Evolutionary conservation across 1,140 invertebrate genomes (phyloP), one percentile per base, ranked within the genome.

Genomic region (Drosophila nebulosa): DNA sequence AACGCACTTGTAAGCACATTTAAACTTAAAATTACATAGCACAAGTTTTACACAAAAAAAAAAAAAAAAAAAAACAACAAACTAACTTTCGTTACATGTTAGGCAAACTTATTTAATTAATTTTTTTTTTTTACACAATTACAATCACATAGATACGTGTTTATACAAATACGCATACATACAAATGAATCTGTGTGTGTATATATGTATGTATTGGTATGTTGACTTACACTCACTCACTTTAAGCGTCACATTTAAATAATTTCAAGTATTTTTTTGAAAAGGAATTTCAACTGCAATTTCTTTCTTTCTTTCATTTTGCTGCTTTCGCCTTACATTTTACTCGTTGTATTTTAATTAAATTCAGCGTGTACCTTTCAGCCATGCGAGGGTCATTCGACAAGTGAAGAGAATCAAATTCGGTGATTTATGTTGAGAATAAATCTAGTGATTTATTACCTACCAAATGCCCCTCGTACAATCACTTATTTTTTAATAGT

Each of bases 1-100:
- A 42, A 84, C 58, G 53, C 70, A 65, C 42, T 74, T 55, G 62
- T 24, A 84, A 83, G 79, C 75, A 84, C 75, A 83, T 72, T 75
- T 64, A 79, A 61, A 71, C 10, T 53, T 79, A 84, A 55, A 32
- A 30, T 21, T 65, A 57, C 63, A 57, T 39, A 83, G 63, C 56
- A 56, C 51, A 26, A 51, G 46, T 53, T 65, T 46, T 30, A 65
- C 35, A 24, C n/a, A n/a, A n/a, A n/a, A n/a, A 65, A 30, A 35
- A 16, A 16, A 53, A 53, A 32, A 16, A 14, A 27, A 27, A 16
- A 9, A 10, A 4, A 27, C 5, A 53, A 16, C 24, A 10, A 32
- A 10, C 9, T 32, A 32, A 12, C 30, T 32, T 2, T 27, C 24
- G 12, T 53, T 53, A 35, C 39, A 51, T 74, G 18, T 39, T 73